A percentile compares a stretch with the other conserved stretches of the same genome.
These are phyloP conservation scores for Novumbra hubbsi DNA, from an alignment of 2,797 vertebrate genomes.

Conservation along the genomic window DNA sequence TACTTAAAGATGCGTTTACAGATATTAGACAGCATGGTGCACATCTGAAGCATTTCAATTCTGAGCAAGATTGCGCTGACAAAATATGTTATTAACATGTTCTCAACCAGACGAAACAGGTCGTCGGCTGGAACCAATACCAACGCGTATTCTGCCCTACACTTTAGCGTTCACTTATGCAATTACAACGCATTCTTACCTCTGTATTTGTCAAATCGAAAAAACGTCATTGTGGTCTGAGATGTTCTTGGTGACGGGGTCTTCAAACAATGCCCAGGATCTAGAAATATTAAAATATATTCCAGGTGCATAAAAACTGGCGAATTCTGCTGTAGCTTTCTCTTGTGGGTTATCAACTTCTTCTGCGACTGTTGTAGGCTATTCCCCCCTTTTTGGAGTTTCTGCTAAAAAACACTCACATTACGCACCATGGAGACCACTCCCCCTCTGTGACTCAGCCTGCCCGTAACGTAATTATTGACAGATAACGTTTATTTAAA, in stretches of 20 bases:
- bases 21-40: background rate
- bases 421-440: slow-evolving; percentile 7
- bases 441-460: background rate
- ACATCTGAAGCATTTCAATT: background rate
- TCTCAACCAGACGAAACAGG: background rate
- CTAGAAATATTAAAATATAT: background rate
- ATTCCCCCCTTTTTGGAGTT: slow-evolving; percentile 4
- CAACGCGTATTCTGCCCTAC: background rate
- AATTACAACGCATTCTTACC: background rate
- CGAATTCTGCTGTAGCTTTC: background rate
- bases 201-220: background rate
- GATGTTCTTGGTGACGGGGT: background rate
- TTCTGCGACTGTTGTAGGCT: background rate
- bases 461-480: background rate
- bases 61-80: no score
- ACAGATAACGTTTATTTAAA: slow-evolving; percentile 1
- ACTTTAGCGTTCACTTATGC: background rate
- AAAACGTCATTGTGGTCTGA: background rate
- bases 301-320: background rate
- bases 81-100: background rate
- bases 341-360: background rate
- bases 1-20: background rate
- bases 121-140: background rate
- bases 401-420: background rate
- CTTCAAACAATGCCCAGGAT: background rate